A percentile compares a stretch with the other conserved stretches of the same genome.
Evolutionary conservation across 2,797 vertebrate species (phyloP).

Genomic region (Petrocephalus schoutedeni): DNA sequence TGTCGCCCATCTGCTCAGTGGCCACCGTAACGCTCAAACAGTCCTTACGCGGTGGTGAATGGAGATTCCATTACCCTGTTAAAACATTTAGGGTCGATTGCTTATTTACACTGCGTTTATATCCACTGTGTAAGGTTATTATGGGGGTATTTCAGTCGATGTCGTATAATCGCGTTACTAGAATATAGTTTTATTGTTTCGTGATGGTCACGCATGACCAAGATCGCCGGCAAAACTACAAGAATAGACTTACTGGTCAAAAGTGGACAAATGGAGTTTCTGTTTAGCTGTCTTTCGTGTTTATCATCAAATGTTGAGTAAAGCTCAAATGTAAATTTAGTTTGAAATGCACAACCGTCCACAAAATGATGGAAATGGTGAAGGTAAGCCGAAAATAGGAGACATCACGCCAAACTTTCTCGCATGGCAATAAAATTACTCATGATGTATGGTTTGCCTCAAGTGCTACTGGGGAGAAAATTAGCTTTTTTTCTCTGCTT

Average conservation of each 20-base stretch:
- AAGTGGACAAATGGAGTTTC: background rate
- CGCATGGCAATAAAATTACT: constrained; percentile 4
- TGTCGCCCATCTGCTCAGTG: constrained; percentile 13
- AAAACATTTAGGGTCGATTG: constrained; percentile 18
- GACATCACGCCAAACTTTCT: background rate
- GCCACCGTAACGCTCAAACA: constrained; percentile 10
- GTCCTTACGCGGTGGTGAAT: constrained; percentile 18
- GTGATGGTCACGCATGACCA: background rate
- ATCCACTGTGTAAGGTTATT: background rate
- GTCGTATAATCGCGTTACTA: background rate
- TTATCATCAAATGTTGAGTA: background rate
- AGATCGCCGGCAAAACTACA: background rate
- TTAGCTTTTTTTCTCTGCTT: constrained; percentile 35
- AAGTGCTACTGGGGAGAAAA: background rate
- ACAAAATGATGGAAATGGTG: background rate
- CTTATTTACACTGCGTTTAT: constrained; percentile 15
- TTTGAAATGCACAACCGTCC: background rate
- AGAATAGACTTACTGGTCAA: background rate
- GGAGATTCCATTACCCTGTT: constrained; percentile 30
- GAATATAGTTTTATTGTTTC: background rate
- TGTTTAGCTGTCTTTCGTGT: background rate
- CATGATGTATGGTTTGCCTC: background rate
- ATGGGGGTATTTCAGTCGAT: background rate
- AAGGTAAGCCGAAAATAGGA: background rate
- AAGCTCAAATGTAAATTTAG: background rate